Evolutionary conservation across 2,888 invertebrate genomes (phyloP).

Genomic region (Ormia ochracea): DNA sequence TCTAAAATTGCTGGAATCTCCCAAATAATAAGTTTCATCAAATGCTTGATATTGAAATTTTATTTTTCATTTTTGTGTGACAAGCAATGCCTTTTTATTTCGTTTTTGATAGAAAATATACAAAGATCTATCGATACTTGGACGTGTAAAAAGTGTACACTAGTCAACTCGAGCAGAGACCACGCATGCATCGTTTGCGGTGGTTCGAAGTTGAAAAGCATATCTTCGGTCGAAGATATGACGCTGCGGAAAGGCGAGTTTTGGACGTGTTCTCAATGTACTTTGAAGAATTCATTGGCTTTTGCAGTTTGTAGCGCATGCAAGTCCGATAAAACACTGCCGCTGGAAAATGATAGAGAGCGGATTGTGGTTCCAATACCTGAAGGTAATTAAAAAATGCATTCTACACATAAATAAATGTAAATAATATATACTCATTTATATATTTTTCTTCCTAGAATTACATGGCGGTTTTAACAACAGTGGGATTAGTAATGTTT

Average conservation of each 20-base stretch:
- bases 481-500: slow-evolving; percentile 36
- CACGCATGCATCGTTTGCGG: slow-evolving; percentile 91
- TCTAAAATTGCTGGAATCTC: too few species aligned
- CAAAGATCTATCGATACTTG: slow-evolving; percentile 77
- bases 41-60: too few species aligned
- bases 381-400: slow-evolving; percentile 45
- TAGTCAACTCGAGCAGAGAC: slow-evolving; percentile 85
- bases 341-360: slow-evolving; percentile 60
- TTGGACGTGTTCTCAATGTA: slow-evolving; percentile 89
- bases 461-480: slow-evolving; percentile 45
- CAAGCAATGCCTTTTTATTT: too few species aligned
- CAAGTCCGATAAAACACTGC: slow-evolving; percentile 79
- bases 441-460: slow-evolving; percentile 17
- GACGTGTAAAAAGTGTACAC: slow-evolving; percentile 92
- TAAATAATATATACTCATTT: neutral
- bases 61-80: too few species aligned
- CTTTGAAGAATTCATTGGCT: slow-evolving; percentile 86
- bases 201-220: slow-evolving; percentile 86
- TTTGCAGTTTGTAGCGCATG: slow-evolving; percentile 85
- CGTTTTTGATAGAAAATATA: slow-evolving; percentile 30
- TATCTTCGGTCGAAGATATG: slow-evolving; percentile 81
- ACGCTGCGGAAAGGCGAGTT: slow-evolving; percentile 84
- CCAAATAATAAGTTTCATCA: too few species aligned
- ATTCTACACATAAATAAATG: too few species aligned
- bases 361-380: slow-evolving; percentile 54